Base-by-base conservation (phyloP, 2,888 invertebrate genomes). In the Fissipunctia ypsillon region DNA sequence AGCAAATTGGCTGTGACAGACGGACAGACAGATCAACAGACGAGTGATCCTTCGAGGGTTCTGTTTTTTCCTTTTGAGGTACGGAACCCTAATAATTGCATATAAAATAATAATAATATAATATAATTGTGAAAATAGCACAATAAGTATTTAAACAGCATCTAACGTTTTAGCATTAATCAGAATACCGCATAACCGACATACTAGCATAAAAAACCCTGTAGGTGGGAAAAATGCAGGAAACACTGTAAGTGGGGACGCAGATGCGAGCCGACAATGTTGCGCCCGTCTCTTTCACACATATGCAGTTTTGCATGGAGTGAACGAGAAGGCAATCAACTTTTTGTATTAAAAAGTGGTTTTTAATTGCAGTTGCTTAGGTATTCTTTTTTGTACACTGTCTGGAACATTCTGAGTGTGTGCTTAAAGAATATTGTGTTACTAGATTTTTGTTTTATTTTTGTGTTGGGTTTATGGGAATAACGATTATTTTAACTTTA, bases 161-260 rank as follows among this genome's bases (percentile, higher is more conserved):
- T 82, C 80, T 14, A 89, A 88, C 35, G 28, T 60, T 19, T 4
- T 38, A 6, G 59, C 76, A 59, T 56, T 80, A 80, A 81, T 70
- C 31, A 64, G 80, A 89, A 64, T 73, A 76, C 64, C 67, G 35
- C 65, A 66, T 68, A 86, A 76, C 84, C 83, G 78, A 87, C 86
- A 90, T 84, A 87, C 86, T 87, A 85, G 76, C 85, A 89, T 84
- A 88, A 88, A 88, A 90, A 88, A 73, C 80, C 77, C 76, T 84
- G 86, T 87, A 88, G 88, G 88, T 91, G 89, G 88, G 86, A 89
- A 91, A 90, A 91, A 89, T 87, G 86, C 87, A 87, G 89, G 88
- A 88, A 91, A 89, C 90, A 90, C 87, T 88, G 87, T 89, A 90
- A 90, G 88, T 89, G 90, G 87, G 88, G 89, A 88, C 88, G 84